Evolutionary conservation across 2,797 vertebrate species (phyloP), one percentile per base, ranked within the genome.

Genomic region (Trachops cirrhosus): DNA sequence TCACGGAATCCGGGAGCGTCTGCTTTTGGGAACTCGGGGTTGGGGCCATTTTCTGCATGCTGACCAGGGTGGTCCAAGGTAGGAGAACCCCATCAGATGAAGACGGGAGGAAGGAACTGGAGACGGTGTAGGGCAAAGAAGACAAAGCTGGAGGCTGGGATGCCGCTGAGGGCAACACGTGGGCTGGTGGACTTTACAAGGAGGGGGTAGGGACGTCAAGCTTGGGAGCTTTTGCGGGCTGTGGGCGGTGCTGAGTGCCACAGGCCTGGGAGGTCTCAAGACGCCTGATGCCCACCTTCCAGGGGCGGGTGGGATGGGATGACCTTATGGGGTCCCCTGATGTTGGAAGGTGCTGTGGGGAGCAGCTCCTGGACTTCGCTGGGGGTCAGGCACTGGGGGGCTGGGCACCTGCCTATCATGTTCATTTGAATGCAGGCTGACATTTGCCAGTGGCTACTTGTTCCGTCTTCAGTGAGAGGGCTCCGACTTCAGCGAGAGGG

Each of bases 1-100:
- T 34, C 10, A 15, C 22, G 15, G 44, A 57, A 34, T 9, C 0
- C 0, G 14, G 18, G 29, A 68, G 48, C 21, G 21, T 0, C 3
- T 0, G 12, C n/a, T 57, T 92, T 32, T 10, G n/a, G 84, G 89
- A 79, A 24, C 26, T 7, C 22, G 21, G 37, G 54, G 16, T 74
- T 26, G 26, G 50, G 80, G 71, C 26, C 32, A 11, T 57, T 74
- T 86, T 68, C 32, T 64, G n/a, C 44, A 16, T 14, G 73, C 57
- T 89, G 21, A 4, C 34, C 32, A 29, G 71, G 70, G 29, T 44
- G 46, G 41, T 6, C 10, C 3, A 7, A 19, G 32, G 87, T 5
- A 18, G 86, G 67, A 22, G 85, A 79, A 5, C 21, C 39, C 26
- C 14, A 21, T 9, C 59, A 44, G n/a, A 3, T 2, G 18, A 37